Conservation (phyloP, 2,888 invertebrate species). For the Acanthosepion esculentum region DNA sequence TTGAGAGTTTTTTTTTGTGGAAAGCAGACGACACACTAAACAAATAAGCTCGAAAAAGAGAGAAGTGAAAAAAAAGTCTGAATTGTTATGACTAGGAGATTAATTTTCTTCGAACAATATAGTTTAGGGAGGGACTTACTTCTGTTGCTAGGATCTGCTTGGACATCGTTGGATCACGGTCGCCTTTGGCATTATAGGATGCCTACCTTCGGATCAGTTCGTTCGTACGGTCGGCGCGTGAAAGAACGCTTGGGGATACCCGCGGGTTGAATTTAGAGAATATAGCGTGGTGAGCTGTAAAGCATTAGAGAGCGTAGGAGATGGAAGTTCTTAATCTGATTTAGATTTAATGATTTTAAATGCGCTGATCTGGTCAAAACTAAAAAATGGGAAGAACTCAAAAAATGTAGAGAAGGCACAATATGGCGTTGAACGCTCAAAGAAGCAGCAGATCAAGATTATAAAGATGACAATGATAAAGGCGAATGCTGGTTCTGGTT, state of each 20-base stretch:
- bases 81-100: not conserved
- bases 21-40: not conserved
- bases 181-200: not conserved
- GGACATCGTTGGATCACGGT: not conserved
- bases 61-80: fast-evolving
- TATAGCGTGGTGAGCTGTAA: not conserved
- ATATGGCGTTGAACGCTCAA: not conserved
- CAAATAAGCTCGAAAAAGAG: not conserved
- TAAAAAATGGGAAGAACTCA: not conserved
- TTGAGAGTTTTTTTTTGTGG: not conserved
- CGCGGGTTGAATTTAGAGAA: not conserved
- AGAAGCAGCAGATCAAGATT: not conserved
- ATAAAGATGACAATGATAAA: not conserved
- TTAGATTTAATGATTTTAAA: not conserved
- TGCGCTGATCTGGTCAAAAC: not conserved
- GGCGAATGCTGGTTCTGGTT: not conserved
- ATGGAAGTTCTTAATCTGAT: not conserved
- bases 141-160: no score
- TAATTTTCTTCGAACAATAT: not conserved
- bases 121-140: not conserved
- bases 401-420: not conserved
- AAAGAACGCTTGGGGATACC: not conserved
- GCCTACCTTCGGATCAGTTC: not conserved
- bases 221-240: not conserved
- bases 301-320: not conserved